Evolutionary conservation across 2,797 vertebrate species (phyloP).

Genomic region (Erethizon dorsatum): DNA sequence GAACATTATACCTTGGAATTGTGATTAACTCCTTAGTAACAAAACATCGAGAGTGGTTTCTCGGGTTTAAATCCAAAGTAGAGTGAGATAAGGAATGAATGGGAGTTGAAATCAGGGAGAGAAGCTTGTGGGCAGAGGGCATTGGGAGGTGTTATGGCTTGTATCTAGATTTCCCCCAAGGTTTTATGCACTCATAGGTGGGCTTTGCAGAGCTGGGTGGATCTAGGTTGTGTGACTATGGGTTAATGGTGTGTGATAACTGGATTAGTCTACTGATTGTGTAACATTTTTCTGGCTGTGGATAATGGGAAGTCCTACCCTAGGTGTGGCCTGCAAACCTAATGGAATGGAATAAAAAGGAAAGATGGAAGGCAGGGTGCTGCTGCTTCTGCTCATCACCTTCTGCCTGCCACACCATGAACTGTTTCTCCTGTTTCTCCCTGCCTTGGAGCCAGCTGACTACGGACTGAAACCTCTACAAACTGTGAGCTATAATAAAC

Average conservation of each 20-base stretch:
- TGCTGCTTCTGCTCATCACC: background rate
- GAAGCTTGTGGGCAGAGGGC: background rate
- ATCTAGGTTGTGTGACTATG: background rate
- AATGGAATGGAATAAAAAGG: background rate
- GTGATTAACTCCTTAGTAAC: background rate
- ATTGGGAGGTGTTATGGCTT: background rate
- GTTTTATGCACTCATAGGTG: background rate
- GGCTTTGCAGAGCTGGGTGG: background rate
- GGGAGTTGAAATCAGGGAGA: background rate
- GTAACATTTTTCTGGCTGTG: background rate
- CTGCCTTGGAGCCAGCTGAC: background rate
- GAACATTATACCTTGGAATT: background rate
- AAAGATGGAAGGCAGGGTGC: background rate
- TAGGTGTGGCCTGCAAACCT: background rate
- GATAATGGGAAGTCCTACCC: background rate
- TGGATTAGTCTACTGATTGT: background rate
- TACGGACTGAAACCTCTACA: background rate
- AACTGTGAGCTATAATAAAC: background rate
- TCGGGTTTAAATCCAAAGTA: background rate
- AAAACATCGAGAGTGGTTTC: background rate
- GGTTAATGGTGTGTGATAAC: background rate
- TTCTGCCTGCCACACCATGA: background rate
- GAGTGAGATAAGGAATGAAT: background rate
- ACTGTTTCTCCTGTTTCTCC: background rate
- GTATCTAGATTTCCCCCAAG: background rate